Evolutionary conservation across 2,113 vertebrate species (phyloP).

Genomic region (Nothobranchius furzeri): DNA sequence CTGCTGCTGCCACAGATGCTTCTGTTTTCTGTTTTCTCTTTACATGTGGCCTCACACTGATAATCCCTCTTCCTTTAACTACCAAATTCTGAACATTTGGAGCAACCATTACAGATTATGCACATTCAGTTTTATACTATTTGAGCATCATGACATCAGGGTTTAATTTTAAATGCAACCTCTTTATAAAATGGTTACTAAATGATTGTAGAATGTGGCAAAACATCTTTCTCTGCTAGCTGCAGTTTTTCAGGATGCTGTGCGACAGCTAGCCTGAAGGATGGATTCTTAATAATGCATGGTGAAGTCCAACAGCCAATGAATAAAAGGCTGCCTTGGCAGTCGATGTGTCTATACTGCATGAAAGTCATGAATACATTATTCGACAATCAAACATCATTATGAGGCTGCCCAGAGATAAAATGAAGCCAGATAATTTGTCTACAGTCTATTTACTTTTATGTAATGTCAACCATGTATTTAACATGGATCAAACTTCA

Average conservation of each 20-base stretch:
- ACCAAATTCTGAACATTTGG: constrained; percentile 13
- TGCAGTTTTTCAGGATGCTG: neutral
- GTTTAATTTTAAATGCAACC: neutral
- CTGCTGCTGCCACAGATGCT: constrained; percentile 24
- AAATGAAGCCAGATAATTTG: constrained; percentile 13
- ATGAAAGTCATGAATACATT: constrained; percentile 26
- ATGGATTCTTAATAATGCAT: constrained; percentile 49
- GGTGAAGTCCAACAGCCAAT: constrained; percentile 39
- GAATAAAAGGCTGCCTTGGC: constrained; percentile 29
- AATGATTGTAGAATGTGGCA: constrained; percentile 17
- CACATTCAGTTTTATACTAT: neutral
- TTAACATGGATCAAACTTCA: too few relatives aligned
- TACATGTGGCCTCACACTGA: constrained; percentile 13
- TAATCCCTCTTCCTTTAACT: constrained; percentile 19
- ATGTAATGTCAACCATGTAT: constrained; percentile 3
- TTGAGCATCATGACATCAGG: neutral
- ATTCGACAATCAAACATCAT: constrained; percentile 43
- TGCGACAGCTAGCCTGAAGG: constrained; percentile 27
- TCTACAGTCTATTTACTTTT: constrained; percentile 23
- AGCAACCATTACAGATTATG: constrained; percentile 3
- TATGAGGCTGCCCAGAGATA: constrained; percentile 13
- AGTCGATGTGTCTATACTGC: constrained; percentile 27
- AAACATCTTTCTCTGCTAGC: constrained; percentile 7
- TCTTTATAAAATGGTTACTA: constrained; percentile 24
- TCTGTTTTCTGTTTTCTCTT: constrained; percentile 29